Percentiles rank a stretch among this genome's conserved stretches.
phyloP scores from a whole-genome alignment of 1,140 invertebrate genomes.

The Asobara japonica region DNA sequence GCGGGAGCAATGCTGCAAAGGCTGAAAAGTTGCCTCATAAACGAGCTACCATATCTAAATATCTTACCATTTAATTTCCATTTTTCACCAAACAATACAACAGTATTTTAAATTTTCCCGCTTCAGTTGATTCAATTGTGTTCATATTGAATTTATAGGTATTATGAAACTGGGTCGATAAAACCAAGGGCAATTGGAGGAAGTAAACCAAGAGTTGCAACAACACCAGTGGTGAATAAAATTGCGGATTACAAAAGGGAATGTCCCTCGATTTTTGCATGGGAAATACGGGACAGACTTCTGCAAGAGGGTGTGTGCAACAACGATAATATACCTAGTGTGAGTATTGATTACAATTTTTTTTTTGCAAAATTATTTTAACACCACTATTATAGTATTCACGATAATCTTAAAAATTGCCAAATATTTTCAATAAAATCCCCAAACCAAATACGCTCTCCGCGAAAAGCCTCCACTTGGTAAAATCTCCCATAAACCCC shows the following conservation, averaged over 20 bases:
- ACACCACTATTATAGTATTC: background rate
- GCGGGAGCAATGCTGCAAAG: too few relatives aligned
- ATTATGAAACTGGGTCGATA: constrained; percentile 98
- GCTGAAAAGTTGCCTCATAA: too few relatives aligned
- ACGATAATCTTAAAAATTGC: background rate
- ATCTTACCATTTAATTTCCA: too few relatives aligned
- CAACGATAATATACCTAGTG: constrained; percentile 99
- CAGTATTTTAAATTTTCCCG: background rate
- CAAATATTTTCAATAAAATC: background rate
- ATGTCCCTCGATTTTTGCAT: constrained; percentile 97
- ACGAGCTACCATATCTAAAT: too few relatives aligned
- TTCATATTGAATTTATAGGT: constrained; percentile 71
- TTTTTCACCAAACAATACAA: too few relatives aligned
- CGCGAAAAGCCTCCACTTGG: background rate
- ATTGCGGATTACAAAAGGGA: constrained; percentile 96
- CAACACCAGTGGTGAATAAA: constrained; percentile 90
- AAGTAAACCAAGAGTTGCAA: constrained; percentile 96
- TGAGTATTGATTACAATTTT: constrained; percentile 75
- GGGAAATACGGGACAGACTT: constrained; percentile 96
- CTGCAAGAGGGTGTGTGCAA: constrained; percentile 97
- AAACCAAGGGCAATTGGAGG: constrained; percentile 95
- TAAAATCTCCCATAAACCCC: background rate
- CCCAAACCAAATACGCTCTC: background rate
- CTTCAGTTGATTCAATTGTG: background rate
- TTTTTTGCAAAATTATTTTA: background rate